Conservation (phyloP, 2,113 vertebrate genomes). For the Damaliscus lunatus region DNA sequence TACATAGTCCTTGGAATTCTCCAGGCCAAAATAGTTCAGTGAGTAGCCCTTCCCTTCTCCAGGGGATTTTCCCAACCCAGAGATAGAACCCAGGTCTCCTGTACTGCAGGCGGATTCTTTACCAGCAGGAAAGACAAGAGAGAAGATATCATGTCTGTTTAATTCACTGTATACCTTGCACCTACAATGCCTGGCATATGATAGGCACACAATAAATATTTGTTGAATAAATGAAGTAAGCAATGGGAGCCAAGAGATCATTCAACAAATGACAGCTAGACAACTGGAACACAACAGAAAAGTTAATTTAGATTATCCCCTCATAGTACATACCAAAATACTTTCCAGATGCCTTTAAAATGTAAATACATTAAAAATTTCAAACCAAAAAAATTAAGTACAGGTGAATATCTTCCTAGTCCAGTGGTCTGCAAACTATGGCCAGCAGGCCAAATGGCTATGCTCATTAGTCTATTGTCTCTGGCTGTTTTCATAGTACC, state of each 20-base stretch:
- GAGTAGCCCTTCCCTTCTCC: not conserved
- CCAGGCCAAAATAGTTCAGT: not conserved
- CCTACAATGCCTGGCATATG: not conserved
- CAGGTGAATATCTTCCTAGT: not conserved
- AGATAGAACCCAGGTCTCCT: not conserved
- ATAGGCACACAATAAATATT: not conserved
- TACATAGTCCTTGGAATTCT: not conserved
- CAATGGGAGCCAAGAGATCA: not conserved
- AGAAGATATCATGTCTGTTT: not conserved
- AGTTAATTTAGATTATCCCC: not conserved
- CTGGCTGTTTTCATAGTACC: not conserved
- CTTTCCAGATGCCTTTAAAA: not conserved
- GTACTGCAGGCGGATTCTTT: not conserved
- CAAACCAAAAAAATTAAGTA: not conserved
- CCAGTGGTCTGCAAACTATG: not conserved
- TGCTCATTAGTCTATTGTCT: not conserved
- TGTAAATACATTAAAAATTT: not conserved
- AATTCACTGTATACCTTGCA: not conserved
- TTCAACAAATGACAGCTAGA: not conserved
- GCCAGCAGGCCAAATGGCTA: not conserved
- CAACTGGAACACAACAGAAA: not conserved
- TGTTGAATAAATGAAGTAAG: not conserved
- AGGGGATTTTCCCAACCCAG: not conserved
- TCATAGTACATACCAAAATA: not conserved
- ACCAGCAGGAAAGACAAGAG: not conserved